Evolutionary conservation across 1,140 invertebrate species (phyloP).

Genomic region (Sinonovacula constricta): DNA sequence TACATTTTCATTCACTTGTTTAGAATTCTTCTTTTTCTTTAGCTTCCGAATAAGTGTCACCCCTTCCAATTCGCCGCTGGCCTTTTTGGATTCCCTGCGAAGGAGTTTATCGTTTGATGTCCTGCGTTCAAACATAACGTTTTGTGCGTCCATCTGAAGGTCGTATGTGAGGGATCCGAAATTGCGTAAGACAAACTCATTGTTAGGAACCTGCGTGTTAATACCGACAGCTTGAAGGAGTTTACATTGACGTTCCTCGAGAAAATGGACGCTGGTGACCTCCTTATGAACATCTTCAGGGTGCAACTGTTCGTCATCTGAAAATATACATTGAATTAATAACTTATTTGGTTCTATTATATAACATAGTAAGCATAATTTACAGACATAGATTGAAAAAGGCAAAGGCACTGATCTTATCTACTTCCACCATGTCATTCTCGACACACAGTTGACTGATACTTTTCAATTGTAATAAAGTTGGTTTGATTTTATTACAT

Average conservation of each 20-base stretch:
- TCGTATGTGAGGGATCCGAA: constrained; percentile 32
- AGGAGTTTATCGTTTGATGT: constrained; percentile 14
- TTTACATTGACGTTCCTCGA: constrained; percentile 11
- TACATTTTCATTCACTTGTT: not conserved
- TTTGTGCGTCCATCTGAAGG: constrained; percentile 31
- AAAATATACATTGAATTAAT: no score
- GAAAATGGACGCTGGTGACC: no score
- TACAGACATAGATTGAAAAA: no score
- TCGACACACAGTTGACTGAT: no score
- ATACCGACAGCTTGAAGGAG: constrained; percentile 34
- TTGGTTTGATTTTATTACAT: no score
- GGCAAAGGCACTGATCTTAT: no score
- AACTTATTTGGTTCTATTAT: no score
- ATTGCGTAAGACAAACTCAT: constrained; percentile 8
- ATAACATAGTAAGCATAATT: no score
- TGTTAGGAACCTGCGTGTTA: constrained; percentile 15
- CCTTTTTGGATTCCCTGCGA: constrained; percentile 5
- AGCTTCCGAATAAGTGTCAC: not conserved
- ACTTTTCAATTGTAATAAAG: no score
- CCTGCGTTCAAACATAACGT: constrained; percentile 25
- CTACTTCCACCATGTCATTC: no score
- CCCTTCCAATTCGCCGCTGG: not conserved
- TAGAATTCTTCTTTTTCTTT: constrained; percentile 23
- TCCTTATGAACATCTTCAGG: constrained; percentile 13
- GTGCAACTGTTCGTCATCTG: not conserved